Evolutionary conservation across 1,140 invertebrate species (phyloP).

Genomic region (Delia radicum): DNA sequence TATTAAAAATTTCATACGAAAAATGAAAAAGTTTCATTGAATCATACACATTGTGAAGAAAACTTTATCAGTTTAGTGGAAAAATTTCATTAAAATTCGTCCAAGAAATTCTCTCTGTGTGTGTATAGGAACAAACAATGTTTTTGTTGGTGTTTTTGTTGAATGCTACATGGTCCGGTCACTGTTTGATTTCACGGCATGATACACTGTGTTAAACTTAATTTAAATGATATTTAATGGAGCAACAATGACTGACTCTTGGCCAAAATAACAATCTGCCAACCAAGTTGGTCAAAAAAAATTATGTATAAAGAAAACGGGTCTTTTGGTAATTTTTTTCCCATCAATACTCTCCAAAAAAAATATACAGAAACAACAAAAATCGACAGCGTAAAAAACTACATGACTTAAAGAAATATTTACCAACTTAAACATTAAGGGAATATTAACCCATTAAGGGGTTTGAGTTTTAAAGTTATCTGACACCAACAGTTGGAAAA

Average conservation of each 20-base stretch:
- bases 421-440: neutral
- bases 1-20: too few species aligned
- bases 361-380: neutral
- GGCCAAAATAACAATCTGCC: neutral
- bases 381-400: neutral
- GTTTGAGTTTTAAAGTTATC: too few species aligned
- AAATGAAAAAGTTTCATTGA: too few species aligned
- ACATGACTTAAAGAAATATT: neutral
- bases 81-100: too few species aligned
- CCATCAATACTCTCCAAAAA: neutral
- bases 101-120: too few species aligned
- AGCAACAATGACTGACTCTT: neutral
- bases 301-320: too few species aligned
- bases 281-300: neutral
- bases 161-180: neutral
- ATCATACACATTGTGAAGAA: too few species aligned
- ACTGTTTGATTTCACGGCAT: neutral
- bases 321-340: neutral
- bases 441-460: neutral
- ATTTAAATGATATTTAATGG: conserved; percentile 5
- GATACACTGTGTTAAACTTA: neutral
- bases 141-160: neutral
- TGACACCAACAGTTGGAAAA: too few species aligned
- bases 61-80: too few species aligned
- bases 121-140: too few species aligned